Base-by-base conservation (phyloP, 2,797 vertebrate genomes). In the Aselliscus stoliczkanus region DNA sequence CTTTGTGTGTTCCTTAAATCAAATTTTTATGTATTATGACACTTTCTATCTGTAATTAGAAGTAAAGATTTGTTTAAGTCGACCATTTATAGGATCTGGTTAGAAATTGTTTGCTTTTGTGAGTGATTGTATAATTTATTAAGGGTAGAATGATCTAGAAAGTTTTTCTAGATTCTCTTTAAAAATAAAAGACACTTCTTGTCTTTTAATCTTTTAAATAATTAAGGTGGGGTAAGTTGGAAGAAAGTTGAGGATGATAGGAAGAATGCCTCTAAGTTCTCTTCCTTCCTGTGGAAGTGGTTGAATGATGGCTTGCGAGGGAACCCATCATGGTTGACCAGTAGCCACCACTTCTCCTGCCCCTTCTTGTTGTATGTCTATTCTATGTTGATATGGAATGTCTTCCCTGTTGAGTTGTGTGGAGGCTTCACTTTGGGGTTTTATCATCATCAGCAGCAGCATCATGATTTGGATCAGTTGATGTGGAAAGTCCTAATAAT, bases 1-100 rank as follows among this genome's bases (percentile, higher is more conserved):
- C 80, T 90, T 92, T 86, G 12, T 77, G 20, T 56, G 93, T 94
- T 88, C 27, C 31, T 67, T 84, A 82, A 82, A 81, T 90, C 58
- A 82, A 69, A 79, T 80, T 91, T 52, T 34, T 37, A 95, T 90
- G 56, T 73, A 73, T 50, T 69, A 77, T 87, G 64, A 37, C 62
- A 79, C 23, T 83, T 88, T 58, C 5, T 42, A 21, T 44, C 42
- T 93, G 7, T 80, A 87, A 89, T 72, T 67, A 60, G 88, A 70
- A 12, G 42, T 90, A 82, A 90, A 85, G 82, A 67, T 88, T 87
- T 65, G n/a, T 90, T 76, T 70, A 79, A 82, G 52, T 80, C 75
- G 82, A 50, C 73, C 15, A 14, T 80, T 90, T 82, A 72, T 4
- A 81, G 31, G 15, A 21, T 79, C 44, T 60, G 15, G n/a, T 54